These are phyloP conservation scores for Alosa alosa DNA, from an alignment of 2,113 vertebrate species.

Conservation along the genomic window DNA sequence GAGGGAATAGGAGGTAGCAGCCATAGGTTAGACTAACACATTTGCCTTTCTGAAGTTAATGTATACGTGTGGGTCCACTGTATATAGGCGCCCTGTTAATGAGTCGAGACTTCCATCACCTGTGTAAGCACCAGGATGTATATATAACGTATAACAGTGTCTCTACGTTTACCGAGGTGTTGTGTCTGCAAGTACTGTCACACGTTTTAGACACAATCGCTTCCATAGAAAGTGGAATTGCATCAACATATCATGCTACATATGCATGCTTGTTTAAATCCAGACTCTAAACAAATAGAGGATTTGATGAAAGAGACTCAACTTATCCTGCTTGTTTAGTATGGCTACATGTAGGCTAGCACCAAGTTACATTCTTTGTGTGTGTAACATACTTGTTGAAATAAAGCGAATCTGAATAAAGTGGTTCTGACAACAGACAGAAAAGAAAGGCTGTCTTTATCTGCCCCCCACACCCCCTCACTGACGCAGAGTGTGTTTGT, in stretches of 20 bases:
- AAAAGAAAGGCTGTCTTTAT: neutral
- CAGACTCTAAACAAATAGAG: neutral
- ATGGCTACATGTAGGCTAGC: no score
- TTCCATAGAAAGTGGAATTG: no score
- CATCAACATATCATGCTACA: neutral
- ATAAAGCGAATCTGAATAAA: no score
- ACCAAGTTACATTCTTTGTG: no score
- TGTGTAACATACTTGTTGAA: no score
- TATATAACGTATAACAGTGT: neutral
- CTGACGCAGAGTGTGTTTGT: neutral
- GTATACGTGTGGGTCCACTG: neutral
- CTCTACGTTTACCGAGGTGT: neutral
- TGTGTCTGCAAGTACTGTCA: neutral
- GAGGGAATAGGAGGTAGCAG: neutral
- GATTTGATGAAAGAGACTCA: neutral
- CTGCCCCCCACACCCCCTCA: neutral
- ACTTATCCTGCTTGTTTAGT: no score
- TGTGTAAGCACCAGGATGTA: conserved; percentile 9
- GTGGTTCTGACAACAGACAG: neutral
- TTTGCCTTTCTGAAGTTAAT: neutral
- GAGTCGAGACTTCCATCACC: neutral
- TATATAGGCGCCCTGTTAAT: neutral
- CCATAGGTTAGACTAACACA: neutral
- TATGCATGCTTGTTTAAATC: neutral
- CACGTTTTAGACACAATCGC: neutral